phyloP scores from a whole-genome alignment of 2,113 vertebrate species.

The Oxygymnocypris stewartii region DNA sequence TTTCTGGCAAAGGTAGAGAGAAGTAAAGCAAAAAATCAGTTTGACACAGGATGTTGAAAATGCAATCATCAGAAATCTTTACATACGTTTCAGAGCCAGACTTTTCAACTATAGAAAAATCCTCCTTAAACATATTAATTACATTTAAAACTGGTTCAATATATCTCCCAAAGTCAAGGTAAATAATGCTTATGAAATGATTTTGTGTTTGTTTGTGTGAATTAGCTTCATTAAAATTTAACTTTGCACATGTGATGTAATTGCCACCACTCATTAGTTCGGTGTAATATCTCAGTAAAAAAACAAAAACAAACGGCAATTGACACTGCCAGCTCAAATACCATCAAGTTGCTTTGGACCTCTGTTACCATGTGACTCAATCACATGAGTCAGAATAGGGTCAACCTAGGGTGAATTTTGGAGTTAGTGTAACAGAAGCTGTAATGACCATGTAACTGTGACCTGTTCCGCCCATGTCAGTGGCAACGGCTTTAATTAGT shows the following conservation, averaged over 20 bases:
- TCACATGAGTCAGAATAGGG: not conserved
- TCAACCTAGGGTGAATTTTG: conserved; percentile 21
- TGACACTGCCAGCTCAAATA: not conserved
- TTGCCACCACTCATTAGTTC: not conserved
- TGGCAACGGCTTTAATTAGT: conserved; percentile 47
- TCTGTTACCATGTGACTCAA: conserved; percentile 5
- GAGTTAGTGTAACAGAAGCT: conserved; percentile 33
- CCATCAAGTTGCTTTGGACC: not conserved
- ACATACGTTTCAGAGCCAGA: not conserved
- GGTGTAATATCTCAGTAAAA: not conserved
- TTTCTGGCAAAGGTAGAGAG: not conserved
- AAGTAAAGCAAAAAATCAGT: not conserved
- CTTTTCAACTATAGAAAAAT: not conserved
- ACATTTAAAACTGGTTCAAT: not conserved
- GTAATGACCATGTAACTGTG: conserved; percentile 4
- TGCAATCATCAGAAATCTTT: not conserved
- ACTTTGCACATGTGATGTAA: not conserved
- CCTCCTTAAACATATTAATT: not conserved
- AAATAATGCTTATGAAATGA: not conserved
- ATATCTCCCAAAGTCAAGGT: not conserved
- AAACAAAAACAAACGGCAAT: not conserved
- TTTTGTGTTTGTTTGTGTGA: not conserved
- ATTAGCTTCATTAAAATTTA: not conserved
- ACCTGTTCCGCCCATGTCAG: conserved; percentile 25
- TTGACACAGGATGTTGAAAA: conserved; percentile 17